These are phyloP conservation scores for Hypercompe scribonia DNA, from an alignment of 2,888 invertebrate genomes.

Conservation along the genomic window DNA sequence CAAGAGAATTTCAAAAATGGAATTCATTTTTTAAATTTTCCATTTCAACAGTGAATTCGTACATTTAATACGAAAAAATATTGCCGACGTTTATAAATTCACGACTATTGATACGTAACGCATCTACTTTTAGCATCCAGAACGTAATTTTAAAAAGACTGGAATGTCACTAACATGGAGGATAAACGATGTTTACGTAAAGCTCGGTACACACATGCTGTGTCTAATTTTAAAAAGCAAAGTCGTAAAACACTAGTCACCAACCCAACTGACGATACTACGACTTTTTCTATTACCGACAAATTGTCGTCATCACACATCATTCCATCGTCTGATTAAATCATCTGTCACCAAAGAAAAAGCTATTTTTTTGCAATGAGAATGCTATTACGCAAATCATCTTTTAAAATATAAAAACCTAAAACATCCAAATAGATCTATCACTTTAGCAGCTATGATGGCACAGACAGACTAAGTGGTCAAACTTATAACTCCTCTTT, in stretches of 20 bases:
- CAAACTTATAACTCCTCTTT: too few relatives aligned
- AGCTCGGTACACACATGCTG: not conserved
- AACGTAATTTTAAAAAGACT: conserved; percentile 20
- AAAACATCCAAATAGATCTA: too few relatives aligned
- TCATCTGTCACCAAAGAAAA: not conserved
- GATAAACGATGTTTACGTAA: conserved; percentile 29
- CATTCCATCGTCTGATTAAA: not conserved
- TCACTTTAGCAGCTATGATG: too few relatives aligned
- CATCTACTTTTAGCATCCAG: conserved; percentile 11
- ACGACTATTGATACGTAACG: not conserved
- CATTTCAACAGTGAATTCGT: not conserved
- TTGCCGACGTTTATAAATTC: not conserved
- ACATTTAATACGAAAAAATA: not conserved
- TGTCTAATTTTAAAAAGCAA: not conserved
- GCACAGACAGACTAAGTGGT: too few relatives aligned
- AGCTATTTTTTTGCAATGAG: not conserved
- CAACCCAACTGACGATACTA: not conserved
- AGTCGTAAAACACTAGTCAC: not conserved
- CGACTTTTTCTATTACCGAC: not conserved
- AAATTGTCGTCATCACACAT: not conserved
- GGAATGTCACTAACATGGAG: conserved; percentile 23
- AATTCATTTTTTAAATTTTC: not conserved
- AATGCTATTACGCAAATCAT: too few relatives aligned
- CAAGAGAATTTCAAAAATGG: not conserved
- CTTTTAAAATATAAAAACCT: too few relatives aligned